Percentiles rank a stretch among this genome's conserved stretches.
Evolutionary conservation across 2,888 invertebrate species (phyloP).

Genomic region (Ectobius pallidus): DNA sequence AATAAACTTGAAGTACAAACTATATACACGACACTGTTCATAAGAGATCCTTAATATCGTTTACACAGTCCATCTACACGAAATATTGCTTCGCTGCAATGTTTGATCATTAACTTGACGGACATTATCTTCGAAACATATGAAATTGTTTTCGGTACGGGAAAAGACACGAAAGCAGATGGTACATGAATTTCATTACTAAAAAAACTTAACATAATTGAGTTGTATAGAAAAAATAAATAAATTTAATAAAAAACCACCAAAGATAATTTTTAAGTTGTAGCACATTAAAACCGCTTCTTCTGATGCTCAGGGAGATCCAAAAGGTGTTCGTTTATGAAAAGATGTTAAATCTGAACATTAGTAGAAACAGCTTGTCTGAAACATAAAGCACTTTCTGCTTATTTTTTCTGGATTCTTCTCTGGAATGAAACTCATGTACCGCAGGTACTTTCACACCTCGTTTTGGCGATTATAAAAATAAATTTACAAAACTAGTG

Average conservation of each 20-base stretch:
- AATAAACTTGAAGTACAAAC: conserved; percentile 16
- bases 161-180: conserved; percentile 6
- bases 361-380: background rate
- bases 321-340: conserved; percentile 25
- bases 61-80: background rate
- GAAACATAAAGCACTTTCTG: background rate
- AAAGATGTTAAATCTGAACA: conserved; percentile 18
- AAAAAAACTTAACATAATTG: background rate
- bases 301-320: conserved; percentile 37
- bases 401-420: no score
- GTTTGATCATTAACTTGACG: conserved; percentile 2
- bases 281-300: background rate
- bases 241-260: background rate
- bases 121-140: conserved; percentile 23
- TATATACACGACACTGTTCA: conserved; percentile 19
- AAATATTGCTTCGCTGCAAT: conserved; percentile 19
- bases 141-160: conserved; percentile 16
- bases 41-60: conserved; percentile 18
- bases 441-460: conserved; percentile 2
- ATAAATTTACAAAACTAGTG: conserved; percentile 45
- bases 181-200: background rate
- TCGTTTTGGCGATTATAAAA: conserved; percentile 39
- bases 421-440: conserved; percentile 4
- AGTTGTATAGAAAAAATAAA: background rate
- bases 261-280: background rate